Base-by-base conservation (phyloP, 2,797 vertebrate genomes). In the Holocentrus rufus region DNA sequence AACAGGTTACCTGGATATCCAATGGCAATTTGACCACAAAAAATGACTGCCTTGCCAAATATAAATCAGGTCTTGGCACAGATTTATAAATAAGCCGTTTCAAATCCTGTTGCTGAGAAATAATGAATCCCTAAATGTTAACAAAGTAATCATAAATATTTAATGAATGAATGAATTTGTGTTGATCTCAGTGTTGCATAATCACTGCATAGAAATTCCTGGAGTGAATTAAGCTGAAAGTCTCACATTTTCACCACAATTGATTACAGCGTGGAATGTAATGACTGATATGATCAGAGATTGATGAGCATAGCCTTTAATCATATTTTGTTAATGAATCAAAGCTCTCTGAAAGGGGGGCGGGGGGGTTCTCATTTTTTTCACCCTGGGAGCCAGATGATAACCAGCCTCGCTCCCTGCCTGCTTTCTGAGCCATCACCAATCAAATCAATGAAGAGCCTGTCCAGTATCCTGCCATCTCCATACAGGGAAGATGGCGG, bases 251-350 rank as follows among this genome's bases (percentile, higher is more conserved):
- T 57, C 34, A 58, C 30, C 25, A 2, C 36, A 53, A 71, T 73
- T 74, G 39, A 80, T 74, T 5, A 68, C 36, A 10, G 9, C 36
- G 11, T 58, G 42, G 39, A 2, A 6, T 47, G 44, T 83, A 69
- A 79, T 81, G 69, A 83, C 64, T 85, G 83, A 85, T 79, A 58
- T 69, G 79, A 85, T 59, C 64, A 36, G 52, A 77, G 74, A 81
- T 83, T 77, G 71, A 76, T 76, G 68, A 62, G 70, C 20, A 46
- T 62, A 56, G 71, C 18, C 59, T 42, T 58, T 81, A 75, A 80
- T 71, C 66, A 68, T 30, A 2, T 72, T 56, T 71, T 47, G 57
- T 59, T 72, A 59, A 80, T 80, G 53, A 77, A 58, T 83, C 70
- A 78, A 71, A 34, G 75, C 74, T 63, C 62, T 81, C 47, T 76